These are phyloP conservation scores for Mechanitis mazaeus DNA, from an alignment of 2,888 invertebrate species.

Conservation along the genomic window DNA sequence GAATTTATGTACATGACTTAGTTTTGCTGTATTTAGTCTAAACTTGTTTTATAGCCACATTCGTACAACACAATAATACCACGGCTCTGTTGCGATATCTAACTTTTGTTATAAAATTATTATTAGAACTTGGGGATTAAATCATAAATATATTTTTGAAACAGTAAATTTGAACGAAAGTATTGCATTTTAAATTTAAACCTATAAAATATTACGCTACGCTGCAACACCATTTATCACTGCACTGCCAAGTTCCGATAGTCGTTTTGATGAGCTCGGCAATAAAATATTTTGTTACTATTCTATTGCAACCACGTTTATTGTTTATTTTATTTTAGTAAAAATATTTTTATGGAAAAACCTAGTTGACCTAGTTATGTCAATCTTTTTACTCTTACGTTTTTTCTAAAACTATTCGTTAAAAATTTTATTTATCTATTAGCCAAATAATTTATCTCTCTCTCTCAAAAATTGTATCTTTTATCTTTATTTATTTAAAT, in stretches of 20 bases:
- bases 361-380: background rate
- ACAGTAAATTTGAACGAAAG: background rate
- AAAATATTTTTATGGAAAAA: background rate
- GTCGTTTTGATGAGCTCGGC: slow-evolving; percentile 1
- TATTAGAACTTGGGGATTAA: background rate
- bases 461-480: no score
- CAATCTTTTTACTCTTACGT: no score
- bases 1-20: no score
- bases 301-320: background rate
- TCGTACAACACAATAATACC: no score
- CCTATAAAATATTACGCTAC: background rate
- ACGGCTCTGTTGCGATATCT: no score
- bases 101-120: no score
- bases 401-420: no score
- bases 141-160: background rate
- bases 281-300: slow-evolving; percentile 2
- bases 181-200: background rate
- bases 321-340: background rate
- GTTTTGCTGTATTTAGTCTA: no score
- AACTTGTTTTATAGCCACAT: no score
- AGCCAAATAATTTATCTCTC: no score
- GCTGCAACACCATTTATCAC: background rate
- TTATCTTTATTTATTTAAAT: no score
- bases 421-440: no score
- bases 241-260: background rate